phyloP scores from a whole-genome alignment of 2,888 invertebrate species.

The Coecobrya sp. region DNA sequence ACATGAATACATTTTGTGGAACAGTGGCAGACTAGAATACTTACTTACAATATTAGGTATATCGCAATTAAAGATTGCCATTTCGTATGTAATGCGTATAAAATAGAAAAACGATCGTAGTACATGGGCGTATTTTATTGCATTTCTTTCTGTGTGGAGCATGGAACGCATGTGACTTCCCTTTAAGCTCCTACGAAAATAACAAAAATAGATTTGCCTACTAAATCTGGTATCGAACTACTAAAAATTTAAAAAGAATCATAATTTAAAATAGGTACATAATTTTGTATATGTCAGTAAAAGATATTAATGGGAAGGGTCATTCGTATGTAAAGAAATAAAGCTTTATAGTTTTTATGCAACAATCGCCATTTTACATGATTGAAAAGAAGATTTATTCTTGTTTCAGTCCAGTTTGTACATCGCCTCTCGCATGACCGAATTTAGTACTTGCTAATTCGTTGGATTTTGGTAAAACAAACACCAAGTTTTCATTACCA shows the following conservation, averaged over 20 bases:
- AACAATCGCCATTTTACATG: neutral
- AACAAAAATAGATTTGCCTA: neutral
- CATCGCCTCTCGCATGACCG: neutral
- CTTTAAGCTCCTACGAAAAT: neutral
- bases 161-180: conserved; percentile 34
- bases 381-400: neutral
- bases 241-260: neutral
- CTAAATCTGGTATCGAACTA: neutral
- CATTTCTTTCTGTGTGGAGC: neutral
- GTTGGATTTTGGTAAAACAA: neutral
- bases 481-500: conserved; percentile 5
- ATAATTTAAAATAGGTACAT: no score
- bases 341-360: neutral
- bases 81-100: neutral
- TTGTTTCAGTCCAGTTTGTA: neutral
- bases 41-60: neutral
- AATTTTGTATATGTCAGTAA: no score
- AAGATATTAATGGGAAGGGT: no score
- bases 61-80: conserved; percentile 21
- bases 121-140: neutral
- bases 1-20: conserved; percentile 32
- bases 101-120: neutral
- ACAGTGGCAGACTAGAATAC: conserved; percentile 20
- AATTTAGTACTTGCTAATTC: neutral
- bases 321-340: no score